Evolutionary conservation across 2,113 vertebrate species (phyloP), one percentile per base, ranked within the genome.

Genomic region (Bubo blakistoni): DNA sequence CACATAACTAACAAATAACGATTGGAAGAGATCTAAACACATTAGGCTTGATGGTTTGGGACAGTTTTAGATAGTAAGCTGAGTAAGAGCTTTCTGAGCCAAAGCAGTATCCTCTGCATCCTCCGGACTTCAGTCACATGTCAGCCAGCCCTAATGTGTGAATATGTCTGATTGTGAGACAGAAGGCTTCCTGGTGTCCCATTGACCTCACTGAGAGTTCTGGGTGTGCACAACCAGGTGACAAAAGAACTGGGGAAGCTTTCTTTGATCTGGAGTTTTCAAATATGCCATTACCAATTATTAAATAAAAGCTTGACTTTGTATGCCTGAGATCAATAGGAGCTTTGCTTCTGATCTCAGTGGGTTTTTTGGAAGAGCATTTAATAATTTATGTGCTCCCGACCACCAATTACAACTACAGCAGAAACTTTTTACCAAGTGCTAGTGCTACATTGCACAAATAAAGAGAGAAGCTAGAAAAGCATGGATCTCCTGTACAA

Each of bases 1-100:
- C 70, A 96, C 32, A 51, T 59, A 66, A 78, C 82, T 74, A 96
- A 96, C 88, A 97, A 93, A 80, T 61, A 96, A 94, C 1, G 12
- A 96, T 46, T 97, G 88, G 88, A 97, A 97, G 83, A 91, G 42
- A 95, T 97, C 96, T 97, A 94, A 97, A 96, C 93, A 97, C 0
- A 11, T 94, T 94, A 96, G 90, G n/a, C 74, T 97, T 96, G 94
- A 97, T 83, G 66, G 58, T 55, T 69, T 93, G 54, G 96, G 96
- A 94, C 67, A 94, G 80, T 79, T 98, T 96, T 90, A 97, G 90
- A 97, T 51, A 96, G 95, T 65, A 96, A 96, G 77, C 63, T 91
- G 82, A 94, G 92, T 82, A 93, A 94, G 90, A 73, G 40, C 29
- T 92, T 96, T 90, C 91, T 5, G 26, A 95, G 81, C 62, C 92